Conservation (phyloP, 1,140 invertebrate genomes). For the Ostrea denselamellosa region DNA sequence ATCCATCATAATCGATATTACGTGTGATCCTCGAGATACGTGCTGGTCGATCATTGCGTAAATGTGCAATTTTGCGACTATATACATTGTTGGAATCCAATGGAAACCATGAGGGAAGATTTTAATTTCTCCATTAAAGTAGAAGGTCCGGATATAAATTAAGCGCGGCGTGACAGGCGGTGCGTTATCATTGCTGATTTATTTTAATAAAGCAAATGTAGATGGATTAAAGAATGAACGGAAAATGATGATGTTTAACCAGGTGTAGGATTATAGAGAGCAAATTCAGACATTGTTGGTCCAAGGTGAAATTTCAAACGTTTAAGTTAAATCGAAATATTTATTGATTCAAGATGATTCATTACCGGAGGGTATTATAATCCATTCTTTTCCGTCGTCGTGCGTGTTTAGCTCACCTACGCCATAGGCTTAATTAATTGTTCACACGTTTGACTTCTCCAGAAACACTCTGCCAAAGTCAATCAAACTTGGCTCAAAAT, state of each 20-base stretch:
- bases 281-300: neutral
- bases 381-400: too few species aligned
- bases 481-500: too few species aligned
- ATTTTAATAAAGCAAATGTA: constrained; percentile 32
- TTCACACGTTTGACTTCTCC: too few species aligned
- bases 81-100: constrained; percentile 20
- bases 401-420: too few species aligned
- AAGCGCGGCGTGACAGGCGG: constrained; percentile 17
- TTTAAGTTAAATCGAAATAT: too few species aligned
- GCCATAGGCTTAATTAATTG: too few species aligned
- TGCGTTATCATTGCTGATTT: constrained; percentile 4
- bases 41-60: constrained; percentile 2
- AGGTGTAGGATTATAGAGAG: constrained; percentile 4
- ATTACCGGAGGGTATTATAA: too few species aligned
- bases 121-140: constrained; percentile 34
- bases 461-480: too few species aligned
- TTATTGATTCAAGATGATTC: too few species aligned
- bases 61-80: constrained; percentile 13
- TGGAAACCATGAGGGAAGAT: constrained; percentile 9
- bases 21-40: neutral
- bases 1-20: constrained; percentile 26
- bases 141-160: constrained; percentile 16
- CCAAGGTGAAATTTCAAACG: too few species aligned
- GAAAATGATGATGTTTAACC: neutral
- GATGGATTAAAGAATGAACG: constrained; percentile 18